phyloP scores from a whole-genome alignment of 1,140 invertebrate genomes.

The Homalodisca vitripennis region DNA sequence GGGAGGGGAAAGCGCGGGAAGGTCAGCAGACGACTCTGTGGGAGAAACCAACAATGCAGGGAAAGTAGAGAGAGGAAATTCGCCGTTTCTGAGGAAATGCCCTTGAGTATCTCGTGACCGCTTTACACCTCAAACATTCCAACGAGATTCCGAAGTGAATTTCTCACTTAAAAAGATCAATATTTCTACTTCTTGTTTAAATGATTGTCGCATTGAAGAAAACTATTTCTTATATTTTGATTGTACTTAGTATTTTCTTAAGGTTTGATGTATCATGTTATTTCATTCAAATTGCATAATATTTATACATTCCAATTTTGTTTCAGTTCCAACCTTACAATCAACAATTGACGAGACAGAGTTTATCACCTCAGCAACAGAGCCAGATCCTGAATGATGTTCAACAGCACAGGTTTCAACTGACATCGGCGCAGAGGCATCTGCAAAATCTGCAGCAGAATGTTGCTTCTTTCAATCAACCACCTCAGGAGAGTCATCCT shows the following conservation, averaged over 20 bases:
- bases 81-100: background rate
- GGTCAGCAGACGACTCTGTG: slow-evolving; percentile 1
- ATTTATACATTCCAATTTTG: slow-evolving; percentile 30
- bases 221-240: too few species aligned
- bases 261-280: background rate
- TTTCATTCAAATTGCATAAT: background rate
- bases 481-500: background rate
- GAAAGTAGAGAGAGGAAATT: slow-evolving; percentile 18
- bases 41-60: slow-evolving; percentile 25
- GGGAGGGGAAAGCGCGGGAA: slow-evolving; percentile 21
- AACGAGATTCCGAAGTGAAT: too few species aligned
- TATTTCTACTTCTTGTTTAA: too few species aligned
- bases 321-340: slow-evolving; percentile 38
- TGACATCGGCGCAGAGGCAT: slow-evolving; percentile 11
- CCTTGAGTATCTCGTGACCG: too few species aligned
- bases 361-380: slow-evolving; percentile 42
- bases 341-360: slow-evolving; percentile 36
- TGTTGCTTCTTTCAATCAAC: background rate
- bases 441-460: slow-evolving; percentile 13
- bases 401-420: slow-evolving; percentile 40
- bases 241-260: background rate
- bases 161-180: too few species aligned
- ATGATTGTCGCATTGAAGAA: too few species aligned
- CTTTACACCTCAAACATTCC: too few species aligned
- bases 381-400: slow-evolving; percentile 42